Evolutionary conservation across 2,113 vertebrate species (phyloP), one percentile per base, ranked within the genome.

Genomic region (Xenus cinereus): DNA sequence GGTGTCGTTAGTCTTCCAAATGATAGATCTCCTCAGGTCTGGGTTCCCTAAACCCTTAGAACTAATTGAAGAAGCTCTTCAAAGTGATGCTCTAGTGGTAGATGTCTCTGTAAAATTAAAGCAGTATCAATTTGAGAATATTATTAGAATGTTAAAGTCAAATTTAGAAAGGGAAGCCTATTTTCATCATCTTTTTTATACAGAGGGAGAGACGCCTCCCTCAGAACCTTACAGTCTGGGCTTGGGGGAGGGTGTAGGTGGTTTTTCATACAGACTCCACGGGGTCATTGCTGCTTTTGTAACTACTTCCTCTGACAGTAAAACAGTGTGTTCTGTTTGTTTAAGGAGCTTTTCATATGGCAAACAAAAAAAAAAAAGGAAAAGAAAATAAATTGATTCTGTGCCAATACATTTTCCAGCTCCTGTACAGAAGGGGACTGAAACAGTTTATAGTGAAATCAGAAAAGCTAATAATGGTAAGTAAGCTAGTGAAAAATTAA

Each of bases 361-460:
- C n/a, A 90, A 84, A 63, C 7, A 72, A 59, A 33, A 39, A 56
- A 10, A 37, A 35, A n/a, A 33, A 39, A 82, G 2, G 4, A 19
- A 67, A 88, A 56, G 64, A 79, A 92, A 90, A 69, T 2, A 93
- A 92, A 96, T 90, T 98, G 90, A 98, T 97, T 97, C 74, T 97
- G 62, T 96, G 84, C 89, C 90, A 87, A 90, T 98, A 84, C 95
- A 84, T 98, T 98, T 98, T 98, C 95, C 96, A 98, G 98, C 96
- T 98, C 97, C 97, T 96, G 98, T 78, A 96, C 95, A 78, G 82
- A 98, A 97, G 95, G 97, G 97, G 95, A 97, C 97, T 62, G 98
- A 98, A 93, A 98, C 98, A 51, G 97, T 98, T 96, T 98, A 98
- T 97, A 98, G 97, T 97, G 98, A 98, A 97, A 98, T 98, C 97